Conservation (phyloP, 2,888 invertebrate species). For the Chloroclysta siterata region DNA sequence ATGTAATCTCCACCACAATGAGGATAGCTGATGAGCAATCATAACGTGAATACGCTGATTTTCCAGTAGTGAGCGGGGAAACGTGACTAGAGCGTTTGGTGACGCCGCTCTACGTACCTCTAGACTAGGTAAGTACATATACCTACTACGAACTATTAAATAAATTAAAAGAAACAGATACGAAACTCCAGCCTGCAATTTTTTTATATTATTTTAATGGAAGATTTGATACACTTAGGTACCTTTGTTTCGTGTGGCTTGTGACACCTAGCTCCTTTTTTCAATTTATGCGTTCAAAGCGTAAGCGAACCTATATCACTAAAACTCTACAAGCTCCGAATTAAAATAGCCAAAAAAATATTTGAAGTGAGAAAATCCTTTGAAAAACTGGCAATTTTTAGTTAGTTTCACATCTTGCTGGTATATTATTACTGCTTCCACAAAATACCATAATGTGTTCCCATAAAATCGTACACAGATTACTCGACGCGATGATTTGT, state of each 20-base stretch:
- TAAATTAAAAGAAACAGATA: not conserved
- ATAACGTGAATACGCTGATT: conserved; percentile 62
- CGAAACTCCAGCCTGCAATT: not conserved
- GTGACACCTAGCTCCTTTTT: no score
- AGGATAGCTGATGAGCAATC: conserved; percentile 62
- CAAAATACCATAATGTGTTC: conserved; percentile 56
- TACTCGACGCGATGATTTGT: conserved; percentile 38
- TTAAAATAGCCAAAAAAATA: no score
- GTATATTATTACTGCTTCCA: conserved; percentile 28
- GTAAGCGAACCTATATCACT: no score
- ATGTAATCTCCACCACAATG: conserved; percentile 71
- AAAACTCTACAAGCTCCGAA: no score
- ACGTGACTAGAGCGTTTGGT: conserved; percentile 67
- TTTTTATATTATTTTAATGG: no score
- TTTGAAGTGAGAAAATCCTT: no score
- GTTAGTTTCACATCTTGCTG: conserved; percentile 24
- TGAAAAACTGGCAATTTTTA: not conserved
- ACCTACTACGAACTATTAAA: not conserved
- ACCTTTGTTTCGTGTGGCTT: no score
- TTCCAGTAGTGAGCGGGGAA: conserved; percentile 53
- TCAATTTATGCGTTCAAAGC: no score
- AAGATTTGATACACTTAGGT: no score
- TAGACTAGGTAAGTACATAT: not conserved
- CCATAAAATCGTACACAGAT: conserved; percentile 61
- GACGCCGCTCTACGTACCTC: conserved; percentile 53